A percentile compares a stretch with the other conserved stretches of the same genome.
Evolutionary conservation across 2,888 invertebrate genomes (phyloP).

Genomic region (Nephrotoma appendiculata): DNA sequence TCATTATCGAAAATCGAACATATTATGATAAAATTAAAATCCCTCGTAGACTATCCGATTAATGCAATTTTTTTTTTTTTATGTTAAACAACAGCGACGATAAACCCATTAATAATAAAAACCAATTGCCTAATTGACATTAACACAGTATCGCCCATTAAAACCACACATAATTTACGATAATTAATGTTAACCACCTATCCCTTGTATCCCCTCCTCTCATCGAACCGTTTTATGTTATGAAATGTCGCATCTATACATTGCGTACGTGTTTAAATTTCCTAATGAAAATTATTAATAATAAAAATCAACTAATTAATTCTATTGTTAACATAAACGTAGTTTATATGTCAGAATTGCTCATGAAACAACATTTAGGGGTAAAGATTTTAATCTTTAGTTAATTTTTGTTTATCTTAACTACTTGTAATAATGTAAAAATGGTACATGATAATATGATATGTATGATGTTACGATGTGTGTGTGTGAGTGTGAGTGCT

Average conservation of each 20-base stretch:
- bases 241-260: not conserved
- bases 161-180: not conserved
- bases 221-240: not conserved
- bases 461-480: not conserved
- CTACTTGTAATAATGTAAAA: not conserved
- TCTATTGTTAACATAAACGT: not conserved
- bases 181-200: not conserved
- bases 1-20: too few species aligned
- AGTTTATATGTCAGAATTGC: not conserved
- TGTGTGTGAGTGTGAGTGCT: too few species aligned
- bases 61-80: not conserved
- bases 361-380: not conserved
- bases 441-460: not conserved
- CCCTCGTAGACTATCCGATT: not conserved
- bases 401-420: not conserved
- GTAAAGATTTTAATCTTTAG: not conserved
- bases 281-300: not conserved
- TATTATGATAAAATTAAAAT: not conserved
- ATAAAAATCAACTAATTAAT: not conserved
- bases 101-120: not conserved
- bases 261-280: not conserved
- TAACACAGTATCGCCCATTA: not conserved
- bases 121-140: not conserved
- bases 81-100: not conserved
- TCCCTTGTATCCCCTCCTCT: not conserved